Evolutionary conservation across 2,888 invertebrate species (phyloP).

Genomic region (Dasypogon diadema): DNA sequence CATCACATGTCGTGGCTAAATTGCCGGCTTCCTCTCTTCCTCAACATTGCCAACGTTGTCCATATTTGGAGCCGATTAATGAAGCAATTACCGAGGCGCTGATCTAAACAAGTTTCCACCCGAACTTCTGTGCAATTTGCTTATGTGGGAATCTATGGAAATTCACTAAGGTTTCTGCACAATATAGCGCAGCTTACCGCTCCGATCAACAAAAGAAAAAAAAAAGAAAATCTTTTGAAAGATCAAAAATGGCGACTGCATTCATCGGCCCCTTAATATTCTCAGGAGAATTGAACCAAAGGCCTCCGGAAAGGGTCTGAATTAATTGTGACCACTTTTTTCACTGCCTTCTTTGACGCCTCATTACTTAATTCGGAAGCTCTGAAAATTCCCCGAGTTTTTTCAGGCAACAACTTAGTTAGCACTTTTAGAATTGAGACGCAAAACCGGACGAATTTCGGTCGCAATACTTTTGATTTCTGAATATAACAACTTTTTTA

Average conservation of each 20-base stretch:
- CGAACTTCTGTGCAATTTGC: constrained; percentile 39
- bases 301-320: not conserved
- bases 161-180: not conserved
- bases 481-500: constrained; percentile 34
- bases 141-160: not conserved
- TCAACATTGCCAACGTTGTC: constrained; percentile 56
- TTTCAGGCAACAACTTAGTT: constrained; percentile 39
- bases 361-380: constrained; percentile 45
- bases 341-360: constrained; percentile 11
- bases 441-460: not conserved
- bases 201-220: no score
- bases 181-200: no score
- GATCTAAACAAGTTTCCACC: constrained; percentile 56
- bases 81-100: constrained; percentile 58
- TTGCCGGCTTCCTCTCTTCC: constrained; percentile 38
- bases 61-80: constrained; percentile 58
- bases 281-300: not conserved
- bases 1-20: constrained; percentile 22
- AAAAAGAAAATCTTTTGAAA: no score
- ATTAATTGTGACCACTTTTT: not conserved
- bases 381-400: constrained; percentile 11
- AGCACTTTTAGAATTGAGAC: constrained; percentile 36
- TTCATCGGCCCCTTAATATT: not conserved
- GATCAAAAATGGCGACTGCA: no score
- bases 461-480: constrained; percentile 9